A percentile compares a stretch with the other conserved stretches of the same genome.
Evolutionary conservation across 2,888 invertebrate species (phyloP).

Genomic region (Yponomeuta evonymella): DNA sequence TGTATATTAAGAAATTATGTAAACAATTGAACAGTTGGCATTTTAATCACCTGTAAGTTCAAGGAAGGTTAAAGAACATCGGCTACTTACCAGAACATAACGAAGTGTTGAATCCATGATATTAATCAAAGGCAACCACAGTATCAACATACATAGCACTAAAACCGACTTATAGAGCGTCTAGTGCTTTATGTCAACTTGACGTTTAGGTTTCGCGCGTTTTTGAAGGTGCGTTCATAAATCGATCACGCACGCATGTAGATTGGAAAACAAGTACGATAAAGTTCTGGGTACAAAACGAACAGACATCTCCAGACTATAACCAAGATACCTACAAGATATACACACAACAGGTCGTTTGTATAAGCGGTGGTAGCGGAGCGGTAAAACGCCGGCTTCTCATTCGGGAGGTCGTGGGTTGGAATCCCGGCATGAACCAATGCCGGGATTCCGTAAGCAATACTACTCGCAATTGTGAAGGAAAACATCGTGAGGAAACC

Average conservation of each 20-base stretch:
- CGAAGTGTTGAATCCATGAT: not conserved
- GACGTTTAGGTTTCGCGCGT: not conserved
- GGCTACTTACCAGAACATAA: not conserved
- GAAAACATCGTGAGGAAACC: too few species aligned
- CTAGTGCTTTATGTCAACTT: not conserved
- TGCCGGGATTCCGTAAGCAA: too few species aligned
- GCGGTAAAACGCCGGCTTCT: too few species aligned
- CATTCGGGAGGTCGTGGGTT: too few species aligned
- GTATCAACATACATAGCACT: not conserved
- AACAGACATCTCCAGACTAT: too few species aligned
- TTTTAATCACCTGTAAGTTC: not conserved
- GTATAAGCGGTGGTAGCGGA: too few species aligned
- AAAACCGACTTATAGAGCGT: not conserved
- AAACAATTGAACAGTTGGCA: not conserved
- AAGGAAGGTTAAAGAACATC: not conserved
- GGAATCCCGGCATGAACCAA: too few species aligned
- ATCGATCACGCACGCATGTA: not conserved
- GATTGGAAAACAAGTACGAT: too few species aligned
- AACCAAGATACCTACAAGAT: too few species aligned
- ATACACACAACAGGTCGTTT: too few species aligned
- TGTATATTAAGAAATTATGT: not conserved
- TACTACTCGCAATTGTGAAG: too few species aligned
- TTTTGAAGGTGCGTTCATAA: not conserved
- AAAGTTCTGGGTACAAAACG: too few species aligned
- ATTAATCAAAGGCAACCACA: not conserved